Evolutionary conservation across 1,140 invertebrate genomes (phyloP), one percentile per base, ranked within the genome.

Genomic region (Drosophila tsacasi): DNA sequence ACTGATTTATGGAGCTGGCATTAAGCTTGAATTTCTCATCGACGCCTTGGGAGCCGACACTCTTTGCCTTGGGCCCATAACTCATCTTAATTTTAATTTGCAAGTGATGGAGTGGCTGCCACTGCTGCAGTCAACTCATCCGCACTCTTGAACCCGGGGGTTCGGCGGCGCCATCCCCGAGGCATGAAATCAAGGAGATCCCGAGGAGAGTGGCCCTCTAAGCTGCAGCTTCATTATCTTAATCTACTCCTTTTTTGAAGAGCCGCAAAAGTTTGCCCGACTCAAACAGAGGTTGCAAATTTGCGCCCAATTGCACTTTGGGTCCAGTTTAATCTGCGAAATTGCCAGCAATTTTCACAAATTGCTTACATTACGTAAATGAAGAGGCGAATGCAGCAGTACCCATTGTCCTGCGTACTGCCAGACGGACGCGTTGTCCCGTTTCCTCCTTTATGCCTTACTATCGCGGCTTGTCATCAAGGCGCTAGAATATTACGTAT

Each of bases 31-130:
- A 58, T 78, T 62, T 61, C 60, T 60, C 76, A 73, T 72, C 39
- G 67, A 44, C 61, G 57, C 59, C 76, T 60, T 60, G 67, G 71
- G 71, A 61, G 46, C 67, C 35, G 21, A 57, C 35, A 58, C 23
- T 39, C 54, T 25, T 57, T 57, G 54, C 54, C 54, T 39, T 2
- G 54, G 35, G 74, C 65, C 50, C 85, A 90, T 90, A 90, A 82
- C 89, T 89, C 85, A 89, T 89, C 85, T 90, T 89, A 85, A 89
- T 89, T 90, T 89, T 90, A 89, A 89, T 89, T 89, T 90, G 75
- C 78, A 66, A 89, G 85, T 90, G 84, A 89, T 90, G 85, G 84
- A 89, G 84, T 89, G 69, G 85, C 85, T 84, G 77, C 77, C 83
- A 82, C 39, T 52, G 37, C 57, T 63, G 23, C 57, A 80, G 75